These are phyloP conservation scores for Drosophila leonis DNA, from an alignment of 2,888 invertebrate genomes.

Conservation along the genomic window DNA sequence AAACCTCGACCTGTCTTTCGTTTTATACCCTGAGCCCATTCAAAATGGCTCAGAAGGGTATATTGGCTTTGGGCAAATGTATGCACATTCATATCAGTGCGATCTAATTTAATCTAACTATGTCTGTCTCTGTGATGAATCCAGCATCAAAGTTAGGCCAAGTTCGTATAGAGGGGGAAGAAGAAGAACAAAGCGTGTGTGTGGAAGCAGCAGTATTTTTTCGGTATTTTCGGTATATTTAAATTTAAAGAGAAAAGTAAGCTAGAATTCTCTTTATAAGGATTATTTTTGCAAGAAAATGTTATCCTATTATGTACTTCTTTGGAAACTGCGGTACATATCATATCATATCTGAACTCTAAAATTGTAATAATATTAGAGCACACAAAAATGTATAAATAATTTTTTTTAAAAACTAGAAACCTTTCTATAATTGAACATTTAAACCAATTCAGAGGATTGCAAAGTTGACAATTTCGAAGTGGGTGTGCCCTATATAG, in stretches of 20 bases:
- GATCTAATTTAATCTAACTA: not conserved
- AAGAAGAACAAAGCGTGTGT: not conserved
- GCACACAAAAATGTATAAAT: too few species aligned
- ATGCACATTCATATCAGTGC: not conserved
- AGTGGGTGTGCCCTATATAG: too few species aligned
- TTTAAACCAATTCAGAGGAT: not conserved
- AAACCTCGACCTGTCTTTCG: slow-evolving; percentile 2
- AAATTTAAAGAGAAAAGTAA: not conserved
- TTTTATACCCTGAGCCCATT: not conserved
- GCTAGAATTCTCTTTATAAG: too few species aligned
- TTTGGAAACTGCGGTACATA: too few species aligned
- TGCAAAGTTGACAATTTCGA: too few species aligned
- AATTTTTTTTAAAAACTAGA: too few species aligned
- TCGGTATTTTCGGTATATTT: too few species aligned
- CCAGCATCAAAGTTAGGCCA: not conserved
- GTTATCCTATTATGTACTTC: too few species aligned
- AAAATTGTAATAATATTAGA: too few species aligned
- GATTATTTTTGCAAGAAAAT: too few species aligned
- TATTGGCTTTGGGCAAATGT: not conserved
- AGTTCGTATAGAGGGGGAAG: not conserved
- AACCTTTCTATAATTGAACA: too few species aligned
- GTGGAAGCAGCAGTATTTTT: not conserved
- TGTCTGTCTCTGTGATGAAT: not conserved
- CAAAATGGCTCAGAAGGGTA: not conserved
- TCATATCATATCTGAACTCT: too few species aligned